Evolutionary conservation across 2,797 vertebrate species (phyloP).

Genomic region (Gadopsis marmoratus): DNA sequence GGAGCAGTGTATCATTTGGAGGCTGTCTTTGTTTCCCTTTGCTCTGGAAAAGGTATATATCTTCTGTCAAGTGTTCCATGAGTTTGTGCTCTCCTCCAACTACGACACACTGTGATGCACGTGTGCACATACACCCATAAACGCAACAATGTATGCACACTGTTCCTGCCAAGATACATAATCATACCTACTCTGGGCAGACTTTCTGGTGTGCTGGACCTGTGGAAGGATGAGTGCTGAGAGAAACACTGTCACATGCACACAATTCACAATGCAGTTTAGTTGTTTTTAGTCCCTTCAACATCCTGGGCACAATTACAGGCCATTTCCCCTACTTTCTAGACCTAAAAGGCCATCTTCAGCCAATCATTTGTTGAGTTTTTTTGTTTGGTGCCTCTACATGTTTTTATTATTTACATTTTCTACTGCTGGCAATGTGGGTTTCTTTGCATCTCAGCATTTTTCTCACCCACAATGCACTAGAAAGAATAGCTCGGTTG

Average conservation of each 20-base stretch:
- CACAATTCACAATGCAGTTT: neutral
- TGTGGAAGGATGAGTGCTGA: neutral
- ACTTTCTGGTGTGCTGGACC: conserved; percentile 23
- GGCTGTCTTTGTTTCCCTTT: conserved; percentile 62
- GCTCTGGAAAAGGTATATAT: conserved; percentile 72
- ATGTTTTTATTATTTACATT: conserved; percentile 4
- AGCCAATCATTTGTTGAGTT: neutral
- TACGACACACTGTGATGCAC: conserved; percentile 60
- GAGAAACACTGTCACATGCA: conserved; percentile 12
- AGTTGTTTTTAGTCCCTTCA: conserved; percentile 13
- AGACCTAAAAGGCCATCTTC: neutral
- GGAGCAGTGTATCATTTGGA: conserved; percentile 61
- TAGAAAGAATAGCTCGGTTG: neutral
- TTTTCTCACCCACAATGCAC: conserved; percentile 27
- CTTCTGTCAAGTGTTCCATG: conserved; percentile 71
- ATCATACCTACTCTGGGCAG: conserved; percentile 63
- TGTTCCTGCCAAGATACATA: conserved; percentile 69
- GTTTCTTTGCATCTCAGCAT: neutral
- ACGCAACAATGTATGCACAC: conserved; percentile 60
- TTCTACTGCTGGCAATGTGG: conserved; percentile 3
- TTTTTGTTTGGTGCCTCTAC: neutral
- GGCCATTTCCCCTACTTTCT: neutral
- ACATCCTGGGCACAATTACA: neutral
- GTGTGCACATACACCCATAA: conserved; percentile 61
- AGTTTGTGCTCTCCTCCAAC: conserved; percentile 47